Conservation (phyloP, 2,888 invertebrate species). For the Malachius bipustulatus region DNA sequence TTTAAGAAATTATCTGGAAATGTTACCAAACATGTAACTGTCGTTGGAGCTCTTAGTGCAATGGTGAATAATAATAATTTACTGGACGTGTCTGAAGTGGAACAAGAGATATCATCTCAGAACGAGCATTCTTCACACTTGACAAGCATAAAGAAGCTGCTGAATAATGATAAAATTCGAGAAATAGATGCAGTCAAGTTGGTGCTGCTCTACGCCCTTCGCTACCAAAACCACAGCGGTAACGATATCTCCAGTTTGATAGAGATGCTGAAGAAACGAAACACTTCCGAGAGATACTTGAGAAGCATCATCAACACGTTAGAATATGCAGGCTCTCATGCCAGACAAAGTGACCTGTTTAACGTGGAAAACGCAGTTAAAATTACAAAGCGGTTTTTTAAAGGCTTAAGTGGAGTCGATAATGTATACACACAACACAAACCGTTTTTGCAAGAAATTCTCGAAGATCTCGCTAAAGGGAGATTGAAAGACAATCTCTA, state of each 20-base stretch:
- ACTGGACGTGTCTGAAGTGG: slow-evolving; percentile 83
- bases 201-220: slow-evolving; percentile 84
- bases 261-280: slow-evolving; percentile 58
- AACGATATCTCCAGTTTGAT: slow-evolving; percentile 70
- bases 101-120: slow-evolving; percentile 88
- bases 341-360: slow-evolving; percentile 73
- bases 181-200: slow-evolving; percentile 75
- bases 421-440: slow-evolving; percentile 98
- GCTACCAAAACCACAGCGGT: slow-evolving; percentile 82
- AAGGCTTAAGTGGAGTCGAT: slow-evolving; percentile 90
- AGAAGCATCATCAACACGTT: slow-evolving; percentile 52
- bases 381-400: slow-evolving; percentile 82
- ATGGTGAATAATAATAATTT: slow-evolving; percentile 66
- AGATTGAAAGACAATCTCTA: slow-evolving; percentile 76
- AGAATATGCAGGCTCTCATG: slow-evolving; percentile 77
- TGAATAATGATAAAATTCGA: slow-evolving; percentile 56
- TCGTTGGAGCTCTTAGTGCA: slow-evolving; percentile 89
- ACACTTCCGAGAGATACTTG: slow-evolving; percentile 51
- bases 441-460: slow-evolving; percentile 76
- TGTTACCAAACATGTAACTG: slow-evolving; percentile 93
- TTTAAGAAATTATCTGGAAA: slow-evolving; percentile 96
- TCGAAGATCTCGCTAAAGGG: slow-evolving; percentile 85
- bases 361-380: slow-evolving; percentile 71
- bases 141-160: slow-evolving; percentile 63
- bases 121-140: slow-evolving; percentile 67